Base-by-base conservation (phyloP, 2,113 vertebrate genomes). In the Leptobrachium ailaonicum region DNA sequence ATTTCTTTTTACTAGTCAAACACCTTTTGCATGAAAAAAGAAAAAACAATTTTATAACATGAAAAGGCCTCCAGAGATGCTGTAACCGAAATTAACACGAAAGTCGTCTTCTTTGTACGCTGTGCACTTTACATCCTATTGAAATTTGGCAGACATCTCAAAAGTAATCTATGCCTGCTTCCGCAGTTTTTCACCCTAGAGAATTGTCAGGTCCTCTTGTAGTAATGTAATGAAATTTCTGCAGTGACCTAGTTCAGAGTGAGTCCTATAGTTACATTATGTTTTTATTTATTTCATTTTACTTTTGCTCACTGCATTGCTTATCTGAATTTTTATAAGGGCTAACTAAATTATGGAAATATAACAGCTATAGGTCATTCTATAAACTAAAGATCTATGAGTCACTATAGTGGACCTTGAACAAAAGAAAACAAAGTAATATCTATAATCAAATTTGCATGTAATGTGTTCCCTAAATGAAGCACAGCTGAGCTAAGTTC, bases 131-230 rank as follows among this genome's bases (percentile, higher is more conserved):
- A 63, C 62, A 79, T 71, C 58, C 68, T 58, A 71, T 72, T 54
- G 50, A 68, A 54, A 64, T 71, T 79, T 79, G 77, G 77, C 68
- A 47, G 69, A 14, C 43, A 64, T 72, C 68, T 43, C 68, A 53
- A 79, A 64, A 72, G 56, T 79, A 79, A 79, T 78, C 43, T 72
- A 44, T 64, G 68, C 77, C 69, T 63, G 44, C 14, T 72, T 75
- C 73, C 14, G 79, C 73, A 41, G 70, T 80, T 74, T 58, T 74
- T 73, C 71, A 45, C 78, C 71, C 71, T 6, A 80, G 71, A 67
- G 64, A 74, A 74, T 60, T 45, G 41, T 11, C 20, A 6, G 43
- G 71, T 68, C 63, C 53, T 68, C 64, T 62, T 67, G 41, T 71
- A 70, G 43, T 71, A 75, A 71, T 54, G 67, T 70, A 70, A 70